Evolutionary conservation across 2,113 vertebrate genomes (phyloP).

Genomic region (Pterocles gutturalis): DNA sequence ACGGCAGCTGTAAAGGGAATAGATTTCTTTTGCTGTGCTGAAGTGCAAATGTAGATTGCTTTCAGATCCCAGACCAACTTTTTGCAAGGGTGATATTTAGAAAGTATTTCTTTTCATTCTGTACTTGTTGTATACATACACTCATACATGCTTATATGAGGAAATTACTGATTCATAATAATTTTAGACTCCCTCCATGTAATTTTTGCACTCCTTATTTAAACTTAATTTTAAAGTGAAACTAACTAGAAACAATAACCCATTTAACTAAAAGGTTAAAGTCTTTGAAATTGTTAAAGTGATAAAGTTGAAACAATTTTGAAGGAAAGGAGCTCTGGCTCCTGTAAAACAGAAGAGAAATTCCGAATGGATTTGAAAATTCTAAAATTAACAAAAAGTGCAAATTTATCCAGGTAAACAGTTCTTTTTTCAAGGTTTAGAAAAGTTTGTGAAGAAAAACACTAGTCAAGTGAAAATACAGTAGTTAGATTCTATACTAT

Average conservation of each 20-base stretch:
- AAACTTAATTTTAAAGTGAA: not conserved
- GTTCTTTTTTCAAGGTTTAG: not conserved
- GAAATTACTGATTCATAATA: not conserved
- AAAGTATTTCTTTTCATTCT: not conserved
- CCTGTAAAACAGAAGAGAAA: not conserved
- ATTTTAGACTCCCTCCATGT: not conserved
- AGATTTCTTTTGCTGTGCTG: not conserved
- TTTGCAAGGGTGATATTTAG: not conserved
- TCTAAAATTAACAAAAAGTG: not conserved
- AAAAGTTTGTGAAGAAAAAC: not conserved
- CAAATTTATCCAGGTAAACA: not conserved
- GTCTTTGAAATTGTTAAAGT: not conserved
- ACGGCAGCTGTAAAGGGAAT: not conserved
- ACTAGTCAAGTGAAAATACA: not conserved
- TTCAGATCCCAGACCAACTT: not conserved
- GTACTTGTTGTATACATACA: not conserved
- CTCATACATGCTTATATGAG: not conserved
- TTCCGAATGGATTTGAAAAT: not conserved
- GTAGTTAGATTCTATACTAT: not conserved
- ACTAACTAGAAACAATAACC: not conserved
- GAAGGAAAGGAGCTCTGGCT: not conserved
- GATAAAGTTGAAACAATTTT: not conserved
- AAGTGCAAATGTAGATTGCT: not conserved
- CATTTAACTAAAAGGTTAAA: not conserved
- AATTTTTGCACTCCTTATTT: not conserved